These are phyloP conservation scores for Cyprinella venusta DNA, from an alignment of 2,797 vertebrate genomes.

Conservation along the genomic window DNA sequence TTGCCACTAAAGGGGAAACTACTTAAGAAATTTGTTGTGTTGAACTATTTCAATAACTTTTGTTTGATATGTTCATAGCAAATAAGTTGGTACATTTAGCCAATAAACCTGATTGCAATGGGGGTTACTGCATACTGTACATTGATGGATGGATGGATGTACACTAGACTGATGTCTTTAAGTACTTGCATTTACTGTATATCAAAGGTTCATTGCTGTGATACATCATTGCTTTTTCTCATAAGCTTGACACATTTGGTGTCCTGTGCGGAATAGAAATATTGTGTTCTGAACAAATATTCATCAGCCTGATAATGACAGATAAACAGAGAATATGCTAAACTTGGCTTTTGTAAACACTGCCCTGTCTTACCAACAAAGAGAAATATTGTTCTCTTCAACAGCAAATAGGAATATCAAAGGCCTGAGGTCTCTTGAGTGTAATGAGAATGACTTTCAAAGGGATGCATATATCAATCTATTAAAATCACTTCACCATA, in stretches of 20 bases:
- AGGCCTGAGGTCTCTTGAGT: slow-evolving; percentile 60
- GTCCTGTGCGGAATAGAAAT: background rate
- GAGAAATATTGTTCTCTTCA: slow-evolving; percentile 56
- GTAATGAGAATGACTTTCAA: slow-evolving; percentile 78
- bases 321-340: slow-evolving; percentile 59
- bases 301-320: slow-evolving; percentile 39
- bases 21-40: no score
- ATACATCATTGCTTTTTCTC: background rate
- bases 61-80: no score
- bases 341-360: slow-evolving; percentile 57
- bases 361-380: slow-evolving; percentile 58
- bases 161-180: background rate
- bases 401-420: slow-evolving; percentile 73
- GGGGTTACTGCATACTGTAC: no score
- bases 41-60: no score
- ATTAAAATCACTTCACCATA: slow-evolving; percentile 76
- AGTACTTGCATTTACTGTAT: background rate
- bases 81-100: no score
- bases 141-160: background rate
- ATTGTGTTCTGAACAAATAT: slow-evolving; percentile 39
- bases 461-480: slow-evolving; percentile 78
- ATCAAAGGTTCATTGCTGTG: background rate
- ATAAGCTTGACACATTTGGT: background rate
- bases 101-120: no score
- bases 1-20: no score